Conservation (phyloP, 1,140 invertebrate species). For the Zaprionus davidi region DNA sequence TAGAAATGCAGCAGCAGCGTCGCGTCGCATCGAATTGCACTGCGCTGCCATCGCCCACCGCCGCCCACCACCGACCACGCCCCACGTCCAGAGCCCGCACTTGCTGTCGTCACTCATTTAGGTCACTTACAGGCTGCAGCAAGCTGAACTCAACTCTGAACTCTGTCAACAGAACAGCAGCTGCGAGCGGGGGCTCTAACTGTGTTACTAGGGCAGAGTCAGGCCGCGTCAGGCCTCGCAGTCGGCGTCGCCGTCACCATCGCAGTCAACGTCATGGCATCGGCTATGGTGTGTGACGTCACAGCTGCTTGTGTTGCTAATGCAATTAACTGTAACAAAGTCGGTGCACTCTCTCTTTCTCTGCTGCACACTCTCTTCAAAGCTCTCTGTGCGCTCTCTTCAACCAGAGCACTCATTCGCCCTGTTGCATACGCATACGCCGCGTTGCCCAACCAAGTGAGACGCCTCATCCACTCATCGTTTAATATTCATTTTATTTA, state of each 20-base stretch:
- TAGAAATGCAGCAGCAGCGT: conserved; percentile 14
- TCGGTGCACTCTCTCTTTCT: conserved; percentile 20
- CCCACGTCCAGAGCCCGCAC: conserved; percentile 13
- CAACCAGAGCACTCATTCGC: conserved; percentile 36
- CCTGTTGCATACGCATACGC: conserved; percentile 72
- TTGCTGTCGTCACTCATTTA: conserved; percentile 65
- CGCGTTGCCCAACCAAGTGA: conserved; percentile 23
- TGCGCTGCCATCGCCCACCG: not conserved
- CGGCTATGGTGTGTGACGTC: conserved; percentile 55
- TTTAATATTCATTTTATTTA: conserved; percentile 67
- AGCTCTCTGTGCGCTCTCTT: conserved; percentile 43
- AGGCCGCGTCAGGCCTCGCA: conserved; percentile 8
- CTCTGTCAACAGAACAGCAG: not conserved
- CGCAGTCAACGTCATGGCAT: conserved; percentile 56
- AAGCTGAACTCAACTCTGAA: conserved; percentile 22
- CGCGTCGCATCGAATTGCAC: conserved; percentile 40
- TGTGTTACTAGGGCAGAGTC: conserved; percentile 58
- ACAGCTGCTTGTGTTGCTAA: conserved; percentile 42
- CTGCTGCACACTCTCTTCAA: conserved; percentile 9
- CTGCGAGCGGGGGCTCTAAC: conserved; percentile 15
- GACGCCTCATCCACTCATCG: conserved; percentile 7
- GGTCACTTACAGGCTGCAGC: conserved; percentile 54
- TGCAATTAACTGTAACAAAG: conserved; percentile 54
- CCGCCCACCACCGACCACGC: conserved; percentile 7
- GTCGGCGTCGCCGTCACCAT: not conserved